Conservation (phyloP, 2,113 vertebrate species). For the Galemys pyrenaicus region DNA sequence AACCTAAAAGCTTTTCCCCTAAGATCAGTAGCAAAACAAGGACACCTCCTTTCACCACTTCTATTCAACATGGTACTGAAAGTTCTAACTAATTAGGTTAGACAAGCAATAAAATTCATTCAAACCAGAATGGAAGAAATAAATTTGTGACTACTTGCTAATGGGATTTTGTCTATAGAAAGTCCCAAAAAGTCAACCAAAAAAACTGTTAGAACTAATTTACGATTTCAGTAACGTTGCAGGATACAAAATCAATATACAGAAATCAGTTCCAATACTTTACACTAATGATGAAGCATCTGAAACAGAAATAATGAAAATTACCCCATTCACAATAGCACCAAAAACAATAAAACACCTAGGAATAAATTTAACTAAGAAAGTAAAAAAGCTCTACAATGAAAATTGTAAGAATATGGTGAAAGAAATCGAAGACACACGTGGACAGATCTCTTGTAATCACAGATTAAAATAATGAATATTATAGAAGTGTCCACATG, state of each 20-base stretch:
- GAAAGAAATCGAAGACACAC: too few species aligned
- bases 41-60: not conserved
- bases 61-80: not conserved
- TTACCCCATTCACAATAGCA: too few species aligned
- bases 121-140: not conserved
- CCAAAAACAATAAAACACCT: too few species aligned
- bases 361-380: too few species aligned
- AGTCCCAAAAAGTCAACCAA: not conserved
- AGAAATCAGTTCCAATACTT: not conserved
- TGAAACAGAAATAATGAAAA: constrained; percentile 24
- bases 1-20: not conserved
- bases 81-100: not conserved
- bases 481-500: too few species aligned
- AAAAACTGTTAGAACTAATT: not conserved
- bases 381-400: too few species aligned
- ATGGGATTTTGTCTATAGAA: not conserved
- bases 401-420: too few species aligned
- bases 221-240: not conserved
- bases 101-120: not conserved
- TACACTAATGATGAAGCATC: not conserved
- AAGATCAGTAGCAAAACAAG: not conserved
- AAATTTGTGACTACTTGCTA: not conserved
- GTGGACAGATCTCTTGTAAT: too few species aligned
- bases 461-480: too few species aligned
- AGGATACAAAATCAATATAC: not conserved